Percentiles rank a stretch among this genome's conserved stretches.
These are phyloP conservation scores for Hylaeus anthracinus DNA, from an alignment of 1,140 invertebrate species.

Conservation along the genomic window DNA sequence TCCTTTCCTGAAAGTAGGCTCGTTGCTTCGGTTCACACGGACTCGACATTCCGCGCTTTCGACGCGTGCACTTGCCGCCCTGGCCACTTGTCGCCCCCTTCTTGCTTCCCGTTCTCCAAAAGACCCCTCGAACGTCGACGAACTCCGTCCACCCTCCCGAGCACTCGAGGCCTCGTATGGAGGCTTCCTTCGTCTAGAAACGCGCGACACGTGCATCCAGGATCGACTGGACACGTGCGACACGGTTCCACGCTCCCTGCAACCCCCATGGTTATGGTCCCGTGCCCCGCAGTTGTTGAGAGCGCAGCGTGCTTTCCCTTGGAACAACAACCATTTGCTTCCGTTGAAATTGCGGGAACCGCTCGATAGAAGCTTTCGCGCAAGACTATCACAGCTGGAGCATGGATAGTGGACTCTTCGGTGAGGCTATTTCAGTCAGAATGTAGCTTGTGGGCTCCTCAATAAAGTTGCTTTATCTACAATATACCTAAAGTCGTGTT, in stretches of 20 bases:
- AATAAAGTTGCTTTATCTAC: no score
- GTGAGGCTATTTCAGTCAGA: no score
- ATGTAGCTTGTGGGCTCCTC: no score
- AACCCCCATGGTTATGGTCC: conserved; percentile 49
- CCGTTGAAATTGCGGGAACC: background rate
- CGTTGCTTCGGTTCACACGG: conserved; percentile 63
- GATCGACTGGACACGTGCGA: conserved; percentile 57
- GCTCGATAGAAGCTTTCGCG: no score
- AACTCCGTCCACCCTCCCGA: conserved; percentile 8
- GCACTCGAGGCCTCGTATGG: conserved; percentile 10
- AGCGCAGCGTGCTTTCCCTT: conserved; percentile 31
- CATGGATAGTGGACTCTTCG: no score
- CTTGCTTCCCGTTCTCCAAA: conserved; percentile 14
- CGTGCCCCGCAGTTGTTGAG: conserved; percentile 10
- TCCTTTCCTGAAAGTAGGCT: conserved; percentile 51
- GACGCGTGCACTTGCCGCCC: conserved; percentile 71
- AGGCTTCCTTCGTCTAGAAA: conserved; percentile 53
- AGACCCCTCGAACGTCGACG: no score
- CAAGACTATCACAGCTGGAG: no score
- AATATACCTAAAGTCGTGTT: no score
- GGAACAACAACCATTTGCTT: background rate
- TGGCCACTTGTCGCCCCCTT: conserved; percentile 66
- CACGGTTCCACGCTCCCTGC: conserved; percentile 30
- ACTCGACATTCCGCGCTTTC: conserved; percentile 33
- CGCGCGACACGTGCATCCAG: conserved; percentile 76